Conservation (phyloP, 2,888 invertebrate species). For the Vannuccia rotundouncinata region DNA sequence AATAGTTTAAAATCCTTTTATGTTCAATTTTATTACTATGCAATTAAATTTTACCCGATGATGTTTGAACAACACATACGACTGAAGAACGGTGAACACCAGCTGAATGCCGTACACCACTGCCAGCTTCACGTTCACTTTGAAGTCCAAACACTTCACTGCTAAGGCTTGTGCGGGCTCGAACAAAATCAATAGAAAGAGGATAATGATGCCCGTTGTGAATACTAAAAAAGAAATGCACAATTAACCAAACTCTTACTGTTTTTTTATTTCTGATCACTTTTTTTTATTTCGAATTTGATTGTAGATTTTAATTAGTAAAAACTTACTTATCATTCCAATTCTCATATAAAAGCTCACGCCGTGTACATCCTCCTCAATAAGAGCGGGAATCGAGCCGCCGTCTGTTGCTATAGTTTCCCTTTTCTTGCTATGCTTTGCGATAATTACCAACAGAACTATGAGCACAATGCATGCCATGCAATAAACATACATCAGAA, state of each 20-base stretch:
- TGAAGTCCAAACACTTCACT: background rate
- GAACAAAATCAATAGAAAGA: background rate
- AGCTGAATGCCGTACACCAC: background rate
- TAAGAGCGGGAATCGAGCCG: background rate
- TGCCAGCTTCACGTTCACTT: background rate
- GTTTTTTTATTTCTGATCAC: background rate
- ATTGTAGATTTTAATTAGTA: background rate
- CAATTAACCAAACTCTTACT: background rate
- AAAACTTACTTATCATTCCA: slow-evolving; percentile 12
- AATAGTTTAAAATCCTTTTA: too few relatives aligned
- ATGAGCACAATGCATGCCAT: background rate
- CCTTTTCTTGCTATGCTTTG: background rate
- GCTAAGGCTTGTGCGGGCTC: background rate
- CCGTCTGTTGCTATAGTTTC: background rate
- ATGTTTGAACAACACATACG: slow-evolving; percentile 14
- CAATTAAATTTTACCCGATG: slow-evolving; percentile 3
- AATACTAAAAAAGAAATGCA: background rate
- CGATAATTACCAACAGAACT: background rate
- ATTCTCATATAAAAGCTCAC: slow-evolving; percentile 10
- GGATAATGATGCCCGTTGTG: background rate
- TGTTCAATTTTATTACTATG: too few relatives aligned
- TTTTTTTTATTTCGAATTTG: background rate
- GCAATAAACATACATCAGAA: background rate
- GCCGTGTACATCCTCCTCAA: background rate
- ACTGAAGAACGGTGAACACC: background rate